Base-by-base conservation (phyloP, 2,113 vertebrate species). In the Alligator mississippiensis region DNA sequence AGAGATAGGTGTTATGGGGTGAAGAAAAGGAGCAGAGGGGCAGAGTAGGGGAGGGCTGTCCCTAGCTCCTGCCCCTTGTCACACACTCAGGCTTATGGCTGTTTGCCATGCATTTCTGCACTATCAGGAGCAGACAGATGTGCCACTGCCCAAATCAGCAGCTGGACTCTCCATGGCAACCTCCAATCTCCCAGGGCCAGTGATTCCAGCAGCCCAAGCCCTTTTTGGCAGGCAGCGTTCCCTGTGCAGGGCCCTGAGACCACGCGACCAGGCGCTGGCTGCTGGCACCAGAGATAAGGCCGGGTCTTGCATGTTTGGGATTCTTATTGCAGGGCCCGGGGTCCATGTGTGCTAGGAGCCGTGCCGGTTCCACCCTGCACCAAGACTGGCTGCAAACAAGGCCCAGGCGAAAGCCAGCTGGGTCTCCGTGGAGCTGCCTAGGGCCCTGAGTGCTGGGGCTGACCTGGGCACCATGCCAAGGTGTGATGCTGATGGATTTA, bases 131-230 rank as follows among this genome's bases (percentile, higher is more conserved):
- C 77, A 4, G 1, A 12, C 95, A 95, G 92, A 38, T 30, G 86
- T 80, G 93, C 61, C 93, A 75, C 93, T 92, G 80, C 95, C 95
- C 95, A 30, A 59, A 22, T 24, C 76, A 62, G 95, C 89, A 80
- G 87, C 89, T 55, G 24, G 59, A 17, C 70, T 90, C 64, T 90
- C 91, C 95, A 74, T 82, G 76, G 91, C 96, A 95, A 91, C 85
- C 79, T 72, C 72, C 92, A 2, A 77, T 90, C 61, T 84, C 79
- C 18, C 25, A 8, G 62, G 76, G 58, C 62, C 85, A 28, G 75
- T 38, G 34, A 57, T 54, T 8, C 84, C 70, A 3, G 66, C 62
- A 4, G 30, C 4, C 25, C 30, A 6, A 12, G 16, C 68, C 3
- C 60, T 60, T 4, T 28, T 82, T 19, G 90, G 85, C 87, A 83